Evolutionary conservation across 2,113 vertebrate genomes (phyloP).

Genomic region (Oreochromis tanganicae): DNA sequence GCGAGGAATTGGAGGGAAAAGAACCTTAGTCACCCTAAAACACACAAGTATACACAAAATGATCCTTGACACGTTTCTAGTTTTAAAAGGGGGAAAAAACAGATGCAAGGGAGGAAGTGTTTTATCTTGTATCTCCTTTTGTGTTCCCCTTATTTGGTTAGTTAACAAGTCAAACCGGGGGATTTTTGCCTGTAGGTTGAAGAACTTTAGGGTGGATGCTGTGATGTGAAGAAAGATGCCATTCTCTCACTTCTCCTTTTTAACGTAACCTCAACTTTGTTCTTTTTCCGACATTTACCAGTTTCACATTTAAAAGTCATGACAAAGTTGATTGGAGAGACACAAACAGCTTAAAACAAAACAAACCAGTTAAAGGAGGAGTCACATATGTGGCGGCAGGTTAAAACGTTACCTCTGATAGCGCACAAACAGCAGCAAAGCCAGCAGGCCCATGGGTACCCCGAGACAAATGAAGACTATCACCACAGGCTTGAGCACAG

Average conservation of each 20-base stretch:
- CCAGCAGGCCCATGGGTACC: constrained; percentile 61
- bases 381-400: not conserved
- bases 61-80: accelerated
- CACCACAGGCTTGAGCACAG: not conserved
- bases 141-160: not conserved
- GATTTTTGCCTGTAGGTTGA: not conserved
- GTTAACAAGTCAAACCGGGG: not conserved
- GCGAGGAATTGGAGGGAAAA: constrained; percentile 57
- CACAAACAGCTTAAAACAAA: not conserved
- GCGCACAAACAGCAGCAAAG: constrained; percentile 37
- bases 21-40: constrained; percentile 38
- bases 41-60: not conserved
- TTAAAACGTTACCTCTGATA: constrained; percentile 41
- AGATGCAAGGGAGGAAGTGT: not conserved
- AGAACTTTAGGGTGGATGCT: not conserved
- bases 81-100: not conserved
- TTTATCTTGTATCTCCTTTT: not conserved
- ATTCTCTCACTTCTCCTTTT: not conserved
- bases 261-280: not conserved
- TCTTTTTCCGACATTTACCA: not conserved
- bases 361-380: not conserved
- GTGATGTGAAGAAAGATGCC: not conserved
- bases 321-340: not conserved
- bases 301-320: not conserved
- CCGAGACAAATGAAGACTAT: constrained; percentile 39